Conservation (phyloP, 2,888 invertebrate genomes). For the Scrobipalpa costella region DNA sequence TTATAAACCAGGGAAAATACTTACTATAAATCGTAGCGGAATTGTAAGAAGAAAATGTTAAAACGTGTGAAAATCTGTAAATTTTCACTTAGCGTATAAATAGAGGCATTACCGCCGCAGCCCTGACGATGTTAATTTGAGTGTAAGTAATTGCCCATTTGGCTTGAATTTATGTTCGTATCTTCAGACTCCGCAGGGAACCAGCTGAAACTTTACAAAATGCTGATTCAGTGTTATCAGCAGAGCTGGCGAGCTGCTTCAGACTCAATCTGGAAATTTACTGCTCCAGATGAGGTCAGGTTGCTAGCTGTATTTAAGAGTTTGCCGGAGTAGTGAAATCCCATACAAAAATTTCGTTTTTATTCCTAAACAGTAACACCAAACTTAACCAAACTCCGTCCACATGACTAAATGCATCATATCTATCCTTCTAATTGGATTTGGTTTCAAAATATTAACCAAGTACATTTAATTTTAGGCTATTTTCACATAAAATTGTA, state of each 20-base stretch:
- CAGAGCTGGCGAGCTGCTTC: background rate
- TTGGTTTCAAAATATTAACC: too few species aligned
- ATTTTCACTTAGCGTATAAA: slow-evolving; percentile 7
- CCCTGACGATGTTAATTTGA: slow-evolving; percentile 13
- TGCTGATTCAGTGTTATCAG: slow-evolving; percentile 38
- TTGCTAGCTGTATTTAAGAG: too few species aligned
- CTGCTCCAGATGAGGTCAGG: background rate
- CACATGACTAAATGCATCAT: too few species aligned
- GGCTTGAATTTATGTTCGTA: slow-evolving; percentile 13
- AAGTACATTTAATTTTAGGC: too few species aligned
- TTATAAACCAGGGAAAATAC: too few species aligned
- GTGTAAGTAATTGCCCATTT: slow-evolving; percentile 25
- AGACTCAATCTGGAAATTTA: background rate
- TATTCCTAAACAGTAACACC: too few species aligned
- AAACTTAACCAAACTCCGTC: too few species aligned
- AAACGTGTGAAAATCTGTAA: background rate
- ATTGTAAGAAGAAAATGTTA: background rate
- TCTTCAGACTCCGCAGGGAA: background rate
- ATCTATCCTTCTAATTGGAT: too few species aligned
- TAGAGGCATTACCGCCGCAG: slow-evolving; percentile 4
- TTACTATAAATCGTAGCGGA: too few species aligned
- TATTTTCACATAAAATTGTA: too few species aligned
- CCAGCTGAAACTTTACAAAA: slow-evolving; percentile 37
- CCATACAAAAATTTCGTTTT: too few species aligned
- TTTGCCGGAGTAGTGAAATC: too few species aligned